Percentiles rank a stretch among this genome's conserved stretches.
phyloP scores from a whole-genome alignment of 2,113 vertebrate genomes.

The Crotalus tigris region DNA sequence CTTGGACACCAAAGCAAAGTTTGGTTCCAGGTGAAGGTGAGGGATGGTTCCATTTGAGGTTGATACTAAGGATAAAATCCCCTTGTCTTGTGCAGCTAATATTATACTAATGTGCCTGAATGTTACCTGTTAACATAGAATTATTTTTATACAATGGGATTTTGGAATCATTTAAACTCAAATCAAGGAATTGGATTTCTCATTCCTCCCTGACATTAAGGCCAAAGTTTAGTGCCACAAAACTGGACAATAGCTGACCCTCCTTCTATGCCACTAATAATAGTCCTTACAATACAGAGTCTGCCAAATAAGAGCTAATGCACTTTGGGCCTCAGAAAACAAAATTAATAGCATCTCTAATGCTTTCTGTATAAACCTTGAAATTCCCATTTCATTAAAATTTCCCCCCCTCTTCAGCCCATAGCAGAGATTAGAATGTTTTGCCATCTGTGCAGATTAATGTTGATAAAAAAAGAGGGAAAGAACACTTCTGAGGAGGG shows the following conservation, averaged over 20 bases:
- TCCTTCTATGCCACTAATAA: not conserved
- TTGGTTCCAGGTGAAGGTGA: not conserved
- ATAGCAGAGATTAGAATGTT: slow-evolving; percentile 76
- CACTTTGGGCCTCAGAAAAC: slow-evolving; percentile 60
- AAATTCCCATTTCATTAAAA: slow-evolving; percentile 82
- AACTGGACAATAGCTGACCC: not conserved
- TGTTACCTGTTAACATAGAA: not conserved
- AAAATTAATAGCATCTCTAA: slow-evolving; percentile 63
- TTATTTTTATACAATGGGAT: not conserved
- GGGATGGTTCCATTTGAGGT: not conserved
- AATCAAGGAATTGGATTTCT: not conserved
- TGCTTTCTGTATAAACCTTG: slow-evolving; percentile 75
- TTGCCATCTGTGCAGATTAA: slow-evolving; percentile 81
- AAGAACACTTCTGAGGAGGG: too few species aligned
- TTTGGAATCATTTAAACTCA: not conserved
- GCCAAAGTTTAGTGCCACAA: not conserved
- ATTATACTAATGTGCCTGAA: not conserved
- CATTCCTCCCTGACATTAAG: not conserved
- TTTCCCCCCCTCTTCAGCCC: slow-evolving; percentile 72
- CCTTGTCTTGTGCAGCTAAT: not conserved
- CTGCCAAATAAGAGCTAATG: slow-evolving; percentile 58
- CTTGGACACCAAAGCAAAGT: not conserved
- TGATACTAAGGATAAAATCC: not conserved
- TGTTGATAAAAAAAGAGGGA: slow-evolving; percentile 71
- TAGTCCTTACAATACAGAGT: slow-evolving; percentile 47